A percentile compares a stretch with the other conserved stretches of the same genome.
Conservation (phyloP, 2,113 vertebrate genomes). For the Scalopus aquaticus region DNA sequence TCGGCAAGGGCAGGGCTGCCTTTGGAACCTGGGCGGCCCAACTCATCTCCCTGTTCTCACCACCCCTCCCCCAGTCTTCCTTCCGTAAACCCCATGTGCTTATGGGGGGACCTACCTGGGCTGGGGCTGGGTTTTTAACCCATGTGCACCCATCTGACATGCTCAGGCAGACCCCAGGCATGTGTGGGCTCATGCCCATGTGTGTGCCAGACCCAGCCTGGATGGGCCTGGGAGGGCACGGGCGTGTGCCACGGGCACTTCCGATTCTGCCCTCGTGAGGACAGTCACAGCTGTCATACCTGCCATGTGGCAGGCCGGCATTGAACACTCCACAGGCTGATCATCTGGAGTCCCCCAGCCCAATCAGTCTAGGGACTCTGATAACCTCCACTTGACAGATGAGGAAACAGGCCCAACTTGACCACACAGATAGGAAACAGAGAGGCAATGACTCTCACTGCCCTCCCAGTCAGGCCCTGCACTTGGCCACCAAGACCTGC, state of each 20-base stretch:
- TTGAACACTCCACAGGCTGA: rapidly evolving
- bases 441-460: no score
- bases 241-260: not conserved
- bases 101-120: not conserved
- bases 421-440: not conserved
- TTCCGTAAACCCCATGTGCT: not conserved
- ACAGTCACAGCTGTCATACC: not conserved
- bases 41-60: not conserved
- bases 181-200: not conserved
- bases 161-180: not conserved
- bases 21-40: no score
- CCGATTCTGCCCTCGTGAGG: not conserved
- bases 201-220: not conserved
- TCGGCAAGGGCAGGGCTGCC: rapidly evolving
- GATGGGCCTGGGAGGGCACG: no score
- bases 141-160: rapidly evolving
- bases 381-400: not conserved
- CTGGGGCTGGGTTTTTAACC: not conserved
- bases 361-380: not conserved
- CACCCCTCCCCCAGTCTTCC: not conserved
- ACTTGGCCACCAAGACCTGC: not conserved
- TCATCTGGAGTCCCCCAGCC: rapidly evolving
- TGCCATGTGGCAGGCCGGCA: not conserved
- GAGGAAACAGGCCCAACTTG: not conserved
- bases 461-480: not conserved